A percentile compares a stretch with the other conserved stretches of the same genome.
phyloP scores from a whole-genome alignment of 2,113 vertebrate species.

The Labrus mixtus region DNA sequence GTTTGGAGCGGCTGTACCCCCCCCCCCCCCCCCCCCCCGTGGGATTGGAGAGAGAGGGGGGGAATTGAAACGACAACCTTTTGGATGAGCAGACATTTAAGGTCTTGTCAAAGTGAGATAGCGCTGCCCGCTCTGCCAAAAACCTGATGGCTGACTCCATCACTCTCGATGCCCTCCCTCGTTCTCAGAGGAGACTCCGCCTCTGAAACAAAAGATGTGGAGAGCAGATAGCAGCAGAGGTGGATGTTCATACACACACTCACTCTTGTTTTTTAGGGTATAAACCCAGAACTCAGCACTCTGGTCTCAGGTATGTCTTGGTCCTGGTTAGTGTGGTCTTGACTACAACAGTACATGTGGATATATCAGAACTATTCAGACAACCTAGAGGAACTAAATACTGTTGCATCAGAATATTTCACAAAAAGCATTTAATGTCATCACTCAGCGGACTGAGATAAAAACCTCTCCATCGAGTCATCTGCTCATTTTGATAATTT shows the following conservation, averaged over 20 bases:
- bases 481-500: neutral
- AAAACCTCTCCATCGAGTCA: neutral
- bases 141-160: conserved; percentile 30
- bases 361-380: too few relatives aligned
- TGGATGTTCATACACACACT: neutral
- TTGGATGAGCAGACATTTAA: conserved; percentile 52
- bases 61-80: conserved; percentile 58
- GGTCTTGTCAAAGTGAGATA: conserved; percentile 47
- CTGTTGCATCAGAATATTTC: too few relatives aligned
- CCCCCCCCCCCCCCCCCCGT: conserved; percentile 21
- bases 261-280: neutral
- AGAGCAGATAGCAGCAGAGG: conserved; percentile 3
- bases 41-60: conserved; percentile 33
- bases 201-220: conserved; percentile 20
- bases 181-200: conserved; percentile 3
- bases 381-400: too few relatives aligned
- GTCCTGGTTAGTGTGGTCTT: too few relatives aligned
- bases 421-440: too few relatives aligned
- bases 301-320: too few relatives aligned
- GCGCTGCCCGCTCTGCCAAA: conserved; percentile 22
- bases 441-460: too few relatives aligned
- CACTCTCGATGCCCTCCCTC: conserved; percentile 26
- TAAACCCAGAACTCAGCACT: neutral
- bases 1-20: conserved; percentile 11
- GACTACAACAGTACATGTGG: too few relatives aligned